Base-by-base conservation (phyloP, 2,888 invertebrate genomes). In the Euclidia mi region DNA sequence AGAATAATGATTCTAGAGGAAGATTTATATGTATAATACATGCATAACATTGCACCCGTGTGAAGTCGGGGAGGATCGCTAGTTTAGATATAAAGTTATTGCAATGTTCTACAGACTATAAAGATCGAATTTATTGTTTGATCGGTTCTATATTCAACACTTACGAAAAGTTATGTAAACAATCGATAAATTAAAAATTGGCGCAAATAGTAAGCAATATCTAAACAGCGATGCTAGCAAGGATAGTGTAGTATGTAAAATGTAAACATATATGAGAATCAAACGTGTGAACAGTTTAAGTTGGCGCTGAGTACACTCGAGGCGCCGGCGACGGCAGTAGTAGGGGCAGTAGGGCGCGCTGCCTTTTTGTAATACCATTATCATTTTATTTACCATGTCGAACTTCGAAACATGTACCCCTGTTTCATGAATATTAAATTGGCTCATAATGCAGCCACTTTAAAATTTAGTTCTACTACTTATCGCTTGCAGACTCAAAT, bases 381-480 rank as follows among this genome's bases (percentile, higher is more conserved):
- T 58, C 48, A 61, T 65, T 52, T 45, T 65, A 60, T 65, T 60
- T 57, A 25, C 47, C 45, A 55, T 55, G 61, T 49, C 44, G 49
- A 69, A 55, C 56, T 52, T 61, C 31, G 44, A 62, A 62, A 38
- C 37, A 31, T 48, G 40, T 48, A 42, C 52, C 42, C 42, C 17
- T 60, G 29, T 56, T 44, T 47, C 55, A 60, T 69, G 53, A 68
- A 66, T 71, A 66, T 46, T 43, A 45, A 58, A 66, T 52, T 48
- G 57, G 50, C 53, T 62, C 45, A 47, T 73, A 70, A 57, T 56
- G 32, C 50, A 42, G 37, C 52, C 60, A 63, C 60, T 59, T 63
- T 50, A 45, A 63, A 63, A 66, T 63, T 34, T 52, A 50, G 42
- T 56, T 38, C 41, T 32, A 60, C 44, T 60, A 52, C 65, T 60